Percentiles rank a stretch among this genome's conserved stretches.
Conservation (phyloP, 2,888 invertebrate species). For the Zeuzera pyrina region DNA sequence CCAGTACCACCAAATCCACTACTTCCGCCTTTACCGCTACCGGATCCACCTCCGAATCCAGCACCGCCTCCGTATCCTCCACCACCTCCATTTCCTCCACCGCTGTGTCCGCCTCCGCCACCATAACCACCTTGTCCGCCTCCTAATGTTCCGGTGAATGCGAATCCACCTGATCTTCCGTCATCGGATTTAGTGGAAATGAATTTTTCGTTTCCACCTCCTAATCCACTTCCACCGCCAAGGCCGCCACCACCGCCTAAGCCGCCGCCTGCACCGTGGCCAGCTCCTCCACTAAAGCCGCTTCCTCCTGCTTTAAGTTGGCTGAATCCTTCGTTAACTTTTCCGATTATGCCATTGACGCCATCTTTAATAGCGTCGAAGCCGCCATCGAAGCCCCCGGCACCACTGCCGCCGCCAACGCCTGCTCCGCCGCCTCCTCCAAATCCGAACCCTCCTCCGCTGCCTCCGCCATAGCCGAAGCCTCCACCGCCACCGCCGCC, state of each 20-base stretch:
- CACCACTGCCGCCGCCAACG: constrained; percentile 12
- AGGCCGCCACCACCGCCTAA: constrained; percentile 23
- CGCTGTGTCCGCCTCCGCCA: constrained; percentile 45
- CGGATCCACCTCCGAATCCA: constrained; percentile 18
- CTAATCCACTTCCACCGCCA: constrained; percentile 18
- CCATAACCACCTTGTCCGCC: constrained; percentile 54
- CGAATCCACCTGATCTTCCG: constrained; percentile 59
- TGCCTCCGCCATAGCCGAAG: constrained; percentile 21
- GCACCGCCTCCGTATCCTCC: constrained; percentile 24
- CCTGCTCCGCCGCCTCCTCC: constrained; percentile 20
- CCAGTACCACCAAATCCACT: constrained; percentile 22
- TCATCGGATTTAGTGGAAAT: constrained; percentile 51
- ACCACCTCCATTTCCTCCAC: constrained; percentile 39
- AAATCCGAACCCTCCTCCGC: constrained; percentile 16
- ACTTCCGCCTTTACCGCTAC: constrained; percentile 22
- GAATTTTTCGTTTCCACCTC: constrained; percentile 33
- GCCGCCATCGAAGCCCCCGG: constrained; percentile 26
- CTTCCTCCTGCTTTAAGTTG: constrained; percentile 8
- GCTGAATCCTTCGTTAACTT: constrained; percentile 32
- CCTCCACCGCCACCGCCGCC: constrained; percentile 26
- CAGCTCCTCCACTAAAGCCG: constrained; percentile 27
- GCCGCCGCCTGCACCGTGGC: constrained; percentile 26
- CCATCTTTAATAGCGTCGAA: constrained; percentile 35
- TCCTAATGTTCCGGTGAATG: constrained; percentile 47
- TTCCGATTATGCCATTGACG: constrained; percentile 35